A percentile compares a stretch with the other conserved stretches of the same genome.
phyloP scores from a whole-genome alignment of 2,888 invertebrate genomes.

The Syrphus vitripennis region DNA sequence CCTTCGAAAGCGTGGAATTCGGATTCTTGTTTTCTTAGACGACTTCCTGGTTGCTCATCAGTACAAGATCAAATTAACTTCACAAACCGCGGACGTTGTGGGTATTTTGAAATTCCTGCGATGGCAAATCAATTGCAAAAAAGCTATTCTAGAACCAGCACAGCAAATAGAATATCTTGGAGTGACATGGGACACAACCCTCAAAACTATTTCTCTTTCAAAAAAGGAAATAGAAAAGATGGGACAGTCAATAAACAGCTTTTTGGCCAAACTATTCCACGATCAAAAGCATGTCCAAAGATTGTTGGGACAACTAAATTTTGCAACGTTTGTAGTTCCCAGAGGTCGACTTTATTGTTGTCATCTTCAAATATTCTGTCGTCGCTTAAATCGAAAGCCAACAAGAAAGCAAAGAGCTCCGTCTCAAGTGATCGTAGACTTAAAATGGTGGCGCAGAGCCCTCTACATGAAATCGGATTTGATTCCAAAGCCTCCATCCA shows the following conservation, averaged over 20 bases:
- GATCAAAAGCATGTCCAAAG: not conserved
- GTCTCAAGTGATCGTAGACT: not conserved
- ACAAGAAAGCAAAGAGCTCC: not conserved
- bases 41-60: constrained; percentile 30
- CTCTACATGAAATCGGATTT: constrained; percentile 2
- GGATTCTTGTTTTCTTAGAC: constrained; percentile 10
- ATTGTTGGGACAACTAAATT: not conserved
- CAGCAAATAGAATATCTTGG: constrained; percentile 23
- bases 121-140: constrained; percentile 14
- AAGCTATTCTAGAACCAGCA: not conserved
- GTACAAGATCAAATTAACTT: constrained; percentile 16
- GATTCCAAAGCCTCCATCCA: not conserved
- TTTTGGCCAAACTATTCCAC: not conserved
- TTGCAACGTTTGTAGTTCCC: no score
- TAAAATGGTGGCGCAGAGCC: constrained; percentile 23
- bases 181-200: not conserved
- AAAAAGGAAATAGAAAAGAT: not conserved
- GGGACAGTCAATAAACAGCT: not conserved
- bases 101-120: constrained; percentile 5
- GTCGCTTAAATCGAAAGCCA: not conserved
- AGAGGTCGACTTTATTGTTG: not conserved
- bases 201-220: no score
- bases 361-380: not conserved
- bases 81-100: no score
- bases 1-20: not conserved